phyloP scores from a whole-genome alignment of 2,888 invertebrate species.

The Lithophane semibrunnea region DNA sequence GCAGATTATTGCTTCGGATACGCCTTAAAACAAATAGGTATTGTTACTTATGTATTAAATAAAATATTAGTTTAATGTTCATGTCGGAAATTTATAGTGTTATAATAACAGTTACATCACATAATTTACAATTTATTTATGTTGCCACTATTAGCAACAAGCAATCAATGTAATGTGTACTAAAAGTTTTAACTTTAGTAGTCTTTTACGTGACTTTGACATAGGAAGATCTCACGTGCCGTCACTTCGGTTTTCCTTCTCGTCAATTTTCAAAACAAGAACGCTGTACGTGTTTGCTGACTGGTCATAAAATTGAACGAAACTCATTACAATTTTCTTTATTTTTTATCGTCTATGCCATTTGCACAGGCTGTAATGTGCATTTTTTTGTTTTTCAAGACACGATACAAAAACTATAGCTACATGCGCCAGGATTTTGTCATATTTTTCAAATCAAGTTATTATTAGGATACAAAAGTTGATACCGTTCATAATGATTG shows the following conservation, averaged over 20 bases:
- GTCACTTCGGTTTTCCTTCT: conserved; percentile 24
- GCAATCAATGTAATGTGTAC: conserved; percentile 1
- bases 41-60: background rate
- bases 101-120: background rate
- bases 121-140: conserved; percentile 17
- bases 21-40: conserved; percentile 24
- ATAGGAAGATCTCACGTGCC: conserved; percentile 26
- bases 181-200: conserved; percentile 10
- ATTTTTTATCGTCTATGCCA: conserved; percentile 39
- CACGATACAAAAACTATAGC: background rate
- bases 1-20: conserved; percentile 31
- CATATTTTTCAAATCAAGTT: background rate
- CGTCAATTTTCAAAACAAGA: conserved; percentile 38
- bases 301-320: conserved; percentile 47
- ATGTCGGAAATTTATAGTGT: background rate
- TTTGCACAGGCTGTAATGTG: conserved; percentile 24
- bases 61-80: background rate
- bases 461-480: conserved; percentile 6
- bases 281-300: conserved; percentile 51
- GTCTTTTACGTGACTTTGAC: conserved; percentile 52
- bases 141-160: conserved; percentile 21
- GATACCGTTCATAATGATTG: background rate
- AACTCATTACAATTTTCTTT: conserved; percentile 51
- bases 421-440: background rate
- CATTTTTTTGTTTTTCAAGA: conserved; percentile 6